Base-by-base conservation (phyloP, 2,113 vertebrate species). In the Phasianus colchicus region DNA sequence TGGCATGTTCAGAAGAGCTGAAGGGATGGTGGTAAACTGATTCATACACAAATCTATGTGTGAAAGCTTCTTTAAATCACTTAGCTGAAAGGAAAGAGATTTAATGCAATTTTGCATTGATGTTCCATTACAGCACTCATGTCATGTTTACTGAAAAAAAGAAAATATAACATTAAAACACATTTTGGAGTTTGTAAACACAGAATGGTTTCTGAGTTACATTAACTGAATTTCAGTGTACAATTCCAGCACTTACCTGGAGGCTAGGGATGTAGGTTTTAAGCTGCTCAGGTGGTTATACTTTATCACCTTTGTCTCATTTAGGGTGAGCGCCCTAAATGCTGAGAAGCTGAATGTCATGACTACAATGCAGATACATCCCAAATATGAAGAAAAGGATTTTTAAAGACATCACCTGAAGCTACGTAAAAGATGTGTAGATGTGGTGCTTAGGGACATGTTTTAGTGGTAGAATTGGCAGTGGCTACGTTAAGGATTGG, bases 31-130 rank as follows among this genome's bases (percentile, higher is more conserved):
- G 52, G 95, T 97, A 75, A 99, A 99, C 69, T 96, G 91, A 64
- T 99, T 99, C 99, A 99, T 99, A 94, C 98, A 99, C 91, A 99
- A 72, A 93, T 99, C 99, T 91, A 99, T 78, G 86, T 99, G 99
- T 65, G 98, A 98, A 83, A 99, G 98, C 85, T 97, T 98, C 83
- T 93, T 97, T 92, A 99, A 97, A 55, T 94, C 97, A 93, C 98
- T 97, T n/a, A 99, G 96, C 99, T 99, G 83, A 86, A 89, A 89
- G 92, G 63, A 91, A 88, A 38, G 50, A 32, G 64, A 92, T 18
- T 52, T 19, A 69, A 74, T 52, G 7, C 25, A 83, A 13, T 6
- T 72, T 67, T 61, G 17, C 47, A 38, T 27, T 66, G 43, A 22
- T 77, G 45, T 64, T 84, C 19, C 47, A 38, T 47, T 40, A 54